A percentile compares a stretch with the other conserved stretches of the same genome.
These are phyloP conservation scores for Pavo muticus DNA, from an alignment of 2,113 vertebrate genomes.

Conservation along the genomic window DNA sequence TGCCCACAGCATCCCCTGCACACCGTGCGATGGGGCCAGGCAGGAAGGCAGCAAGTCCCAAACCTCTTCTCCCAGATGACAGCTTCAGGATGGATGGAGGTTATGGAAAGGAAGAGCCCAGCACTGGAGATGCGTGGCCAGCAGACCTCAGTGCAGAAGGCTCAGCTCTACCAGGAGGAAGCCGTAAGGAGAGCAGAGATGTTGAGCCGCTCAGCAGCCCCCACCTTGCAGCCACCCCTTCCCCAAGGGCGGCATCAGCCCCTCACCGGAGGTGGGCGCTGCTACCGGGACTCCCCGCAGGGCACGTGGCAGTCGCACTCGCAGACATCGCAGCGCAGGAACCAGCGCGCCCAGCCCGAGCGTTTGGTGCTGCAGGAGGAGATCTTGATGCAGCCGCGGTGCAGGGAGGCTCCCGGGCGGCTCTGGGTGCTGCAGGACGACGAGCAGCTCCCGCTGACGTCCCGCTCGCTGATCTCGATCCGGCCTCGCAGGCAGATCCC, in stretches of 20 bases:
- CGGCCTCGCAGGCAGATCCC: constrained; percentile 82
- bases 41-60: neutral
- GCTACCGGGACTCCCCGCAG: constrained; percentile 49
- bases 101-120: fast-evolving
- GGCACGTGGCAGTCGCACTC: constrained; percentile 84
- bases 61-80: neutral
- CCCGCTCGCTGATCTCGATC: constrained; percentile 80
- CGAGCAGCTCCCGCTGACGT: constrained; percentile 78
- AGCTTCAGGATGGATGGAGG: neutral
- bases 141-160: neutral
- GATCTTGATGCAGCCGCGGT: constrained; percentile 78
- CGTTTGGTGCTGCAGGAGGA: constrained; percentile 81
- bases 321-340: constrained; percentile 79
- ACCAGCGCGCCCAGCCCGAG: constrained; percentile 83
- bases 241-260: fast-evolving
- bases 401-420: constrained; percentile 68
- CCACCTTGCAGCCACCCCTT: neutral
- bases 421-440: constrained; percentile 78
- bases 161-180: neutral
- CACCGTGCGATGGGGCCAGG: fast-evolving
- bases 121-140: fast-evolving
- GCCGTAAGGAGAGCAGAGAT: neutral
- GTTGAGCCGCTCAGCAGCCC: neutral
- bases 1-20: neutral
- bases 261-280: neutral